phyloP scores from a whole-genome alignment of 2,113 vertebrate genomes.

The Heterotilapia buettikoferi region DNA sequence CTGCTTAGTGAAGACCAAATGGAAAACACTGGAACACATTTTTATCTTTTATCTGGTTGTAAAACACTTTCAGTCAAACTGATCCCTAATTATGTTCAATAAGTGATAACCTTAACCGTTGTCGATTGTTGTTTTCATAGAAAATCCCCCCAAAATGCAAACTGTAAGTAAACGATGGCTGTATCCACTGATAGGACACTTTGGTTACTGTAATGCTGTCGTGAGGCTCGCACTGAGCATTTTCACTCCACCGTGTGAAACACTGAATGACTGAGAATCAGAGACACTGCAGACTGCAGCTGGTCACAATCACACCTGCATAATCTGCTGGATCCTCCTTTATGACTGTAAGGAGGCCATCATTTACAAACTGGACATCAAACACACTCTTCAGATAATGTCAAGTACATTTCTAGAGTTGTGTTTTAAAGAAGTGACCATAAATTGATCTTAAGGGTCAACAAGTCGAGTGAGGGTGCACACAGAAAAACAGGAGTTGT shows the following conservation, averaged over 20 bases:
- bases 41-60: neutral
- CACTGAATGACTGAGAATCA: neutral
- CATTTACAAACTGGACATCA: neutral
- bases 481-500: neutral
- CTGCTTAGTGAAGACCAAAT: accelerated
- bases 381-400: neutral
- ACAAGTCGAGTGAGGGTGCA: neutral
- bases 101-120: neutral
- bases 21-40: neutral
- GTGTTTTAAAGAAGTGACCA: neutral
- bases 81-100: neutral
- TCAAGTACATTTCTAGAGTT: neutral
- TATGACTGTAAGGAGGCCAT: neutral
- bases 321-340: neutral
- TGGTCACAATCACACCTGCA: neutral
- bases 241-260: neutral
- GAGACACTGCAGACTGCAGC: neutral
- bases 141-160: neutral
- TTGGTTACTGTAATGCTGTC: accelerated
- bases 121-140: neutral
- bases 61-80: neutral
- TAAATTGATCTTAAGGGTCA: neutral
- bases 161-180: neutral
- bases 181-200: neutral
- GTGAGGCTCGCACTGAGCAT: neutral